Conservation (phyloP, 2,797 vertebrate species). For the Petrocephalus schoutedeni region DNA sequence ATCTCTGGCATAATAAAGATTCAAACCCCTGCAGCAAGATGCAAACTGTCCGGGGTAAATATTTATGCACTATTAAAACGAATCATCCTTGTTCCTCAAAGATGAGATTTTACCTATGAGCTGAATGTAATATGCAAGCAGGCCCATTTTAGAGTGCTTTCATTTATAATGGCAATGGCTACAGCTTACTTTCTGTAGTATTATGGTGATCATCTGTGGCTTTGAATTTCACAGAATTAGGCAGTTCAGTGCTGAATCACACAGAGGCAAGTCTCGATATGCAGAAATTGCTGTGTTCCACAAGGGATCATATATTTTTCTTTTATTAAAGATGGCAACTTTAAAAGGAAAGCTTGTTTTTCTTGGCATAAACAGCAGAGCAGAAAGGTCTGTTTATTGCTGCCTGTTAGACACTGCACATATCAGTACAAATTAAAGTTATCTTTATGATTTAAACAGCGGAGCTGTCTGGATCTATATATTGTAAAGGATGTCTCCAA, state of each 20-base stretch:
- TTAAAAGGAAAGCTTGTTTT: not conserved
- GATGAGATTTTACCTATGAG: not conserved
- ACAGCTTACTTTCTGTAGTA: not conserved
- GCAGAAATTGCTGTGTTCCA: slow-evolving; percentile 6
- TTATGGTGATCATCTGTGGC: not conserved
- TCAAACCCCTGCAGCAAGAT: not conserved
- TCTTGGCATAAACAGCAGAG: not conserved
- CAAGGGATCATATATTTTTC: not conserved
- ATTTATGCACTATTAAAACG: not conserved
- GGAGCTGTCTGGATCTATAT: not conserved
- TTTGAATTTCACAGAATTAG: not conserved
- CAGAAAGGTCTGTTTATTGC: not conserved
- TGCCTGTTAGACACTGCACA: not conserved
- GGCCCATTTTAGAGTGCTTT: not conserved
- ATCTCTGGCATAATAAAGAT: not conserved
- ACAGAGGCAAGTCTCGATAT: slow-evolving; percentile 9
- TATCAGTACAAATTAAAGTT: not conserved
- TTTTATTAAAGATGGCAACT: not conserved
- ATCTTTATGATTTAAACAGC: not conserved
- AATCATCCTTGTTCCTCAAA: not conserved
- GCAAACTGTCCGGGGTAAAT: not conserved
- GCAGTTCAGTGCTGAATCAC: not conserved
- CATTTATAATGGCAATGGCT: not conserved
- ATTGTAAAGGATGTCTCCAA: slow-evolving; percentile 51
- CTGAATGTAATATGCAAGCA: not conserved